A percentile compares a stretch with the other conserved stretches of the same genome.
These are phyloP conservation scores for Phalera bucephala DNA, from an alignment of 2,888 invertebrate species.

Conservation along the genomic window DNA sequence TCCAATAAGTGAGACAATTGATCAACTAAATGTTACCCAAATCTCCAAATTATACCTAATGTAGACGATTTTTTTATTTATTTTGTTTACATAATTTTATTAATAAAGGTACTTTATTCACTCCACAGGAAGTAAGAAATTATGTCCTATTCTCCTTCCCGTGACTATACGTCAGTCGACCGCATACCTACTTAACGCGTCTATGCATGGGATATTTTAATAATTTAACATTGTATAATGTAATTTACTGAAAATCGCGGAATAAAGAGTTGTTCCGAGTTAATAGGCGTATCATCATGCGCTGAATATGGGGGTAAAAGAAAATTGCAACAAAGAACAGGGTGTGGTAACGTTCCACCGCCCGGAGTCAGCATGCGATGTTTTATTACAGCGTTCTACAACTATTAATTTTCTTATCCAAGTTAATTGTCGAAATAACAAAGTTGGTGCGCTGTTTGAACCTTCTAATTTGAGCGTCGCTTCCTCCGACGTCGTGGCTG, in stretches of 20 bases:
- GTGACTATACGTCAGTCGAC: too few species aligned
- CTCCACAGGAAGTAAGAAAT: too few species aligned
- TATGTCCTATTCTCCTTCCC: too few species aligned
- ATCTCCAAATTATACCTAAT: too few species aligned
- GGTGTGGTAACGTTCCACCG: slow-evolving; percentile 35
- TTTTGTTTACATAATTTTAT: too few species aligned
- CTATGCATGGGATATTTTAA: too few species aligned
- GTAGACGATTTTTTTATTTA: too few species aligned
- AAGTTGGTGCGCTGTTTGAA: slow-evolving; percentile 53
- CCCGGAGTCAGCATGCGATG: slow-evolving; percentile 49
- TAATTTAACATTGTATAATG: slow-evolving; percentile 1
- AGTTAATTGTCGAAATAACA: slow-evolving; percentile 69
- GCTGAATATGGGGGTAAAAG: slow-evolving; percentile 32
- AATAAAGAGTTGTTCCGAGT: slow-evolving; percentile 15
- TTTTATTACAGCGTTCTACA: slow-evolving; percentile 42
- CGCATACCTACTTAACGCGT: too few species aligned
- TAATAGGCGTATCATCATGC: slow-evolving; percentile 26
- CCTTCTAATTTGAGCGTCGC: slow-evolving; percentile 64
- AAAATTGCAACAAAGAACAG: slow-evolving; percentile 44
- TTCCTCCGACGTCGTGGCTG: slow-evolving; percentile 58
- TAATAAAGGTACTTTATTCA: too few species aligned
- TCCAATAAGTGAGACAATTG: too few species aligned
- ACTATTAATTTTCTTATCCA: slow-evolving; percentile 66
- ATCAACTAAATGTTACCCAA: too few species aligned
- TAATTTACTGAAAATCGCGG: slow-evolving; percentile 4